Evolutionary conservation across 2,113 vertebrate genomes (phyloP), one percentile per base, ranked within the genome.

Genomic region (Willisornis vidua): DNA sequence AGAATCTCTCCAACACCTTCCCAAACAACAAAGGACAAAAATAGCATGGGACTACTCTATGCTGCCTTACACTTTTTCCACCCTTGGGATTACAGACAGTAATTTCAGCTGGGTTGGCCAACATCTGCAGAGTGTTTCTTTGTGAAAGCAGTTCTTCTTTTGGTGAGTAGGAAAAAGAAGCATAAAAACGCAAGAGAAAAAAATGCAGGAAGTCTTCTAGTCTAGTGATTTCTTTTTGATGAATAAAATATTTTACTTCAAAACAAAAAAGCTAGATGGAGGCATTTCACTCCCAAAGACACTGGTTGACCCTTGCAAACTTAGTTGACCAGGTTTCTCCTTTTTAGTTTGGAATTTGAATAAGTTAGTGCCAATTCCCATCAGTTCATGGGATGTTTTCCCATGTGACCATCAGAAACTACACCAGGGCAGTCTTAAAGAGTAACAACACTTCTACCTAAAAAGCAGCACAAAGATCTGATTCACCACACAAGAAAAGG

Each of bases 1-100:
- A 95, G 66, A 89, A 90, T 85, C 68, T 92, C 95, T 94, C 65
- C 74, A 96, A 96, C 96, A 95, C 95, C 94, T 97, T 89, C 81
- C 48, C 66, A 91, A 94, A 95, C 84, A 93, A 95, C 79, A 93
- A 5, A 45, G 39, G 81, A 92, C 84, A 89, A 96, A 97, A 96
- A 97, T 97, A 97, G 96, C 84, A 90, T 29, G 51, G n/a, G 55
- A 66, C 61, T 92, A 95, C 48, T 72, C 72, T 76, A 66, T 37
- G 37, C 48, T 85, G 75, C 61, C 41, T 86, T 92, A 78, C 10
- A 88, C 78, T 93, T 94, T 88, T 95, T 91, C 94, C 94, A 91
- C 85, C 67, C 43, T 82, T 91, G 61, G 95, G 67, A 95, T 95
- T 85, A 91, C 71, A 95, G 74, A 95, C 77, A 75, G 77, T 66